phyloP scores from a whole-genome alignment of 2,797 vertebrate species.

The Philypnodon macrostomus region DNA sequence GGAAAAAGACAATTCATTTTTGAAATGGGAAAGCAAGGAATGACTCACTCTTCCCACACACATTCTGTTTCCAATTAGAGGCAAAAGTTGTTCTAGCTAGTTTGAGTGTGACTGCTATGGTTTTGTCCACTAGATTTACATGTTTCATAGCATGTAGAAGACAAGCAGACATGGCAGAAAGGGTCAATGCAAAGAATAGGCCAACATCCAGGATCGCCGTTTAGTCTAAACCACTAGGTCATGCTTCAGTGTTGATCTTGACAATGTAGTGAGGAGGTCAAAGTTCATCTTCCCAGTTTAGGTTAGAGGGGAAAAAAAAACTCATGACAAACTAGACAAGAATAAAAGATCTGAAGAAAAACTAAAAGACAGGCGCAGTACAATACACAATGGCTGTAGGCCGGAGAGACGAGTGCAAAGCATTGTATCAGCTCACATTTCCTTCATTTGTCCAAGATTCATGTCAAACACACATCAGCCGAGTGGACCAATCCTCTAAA shows the following conservation, averaged over 20 bases:
- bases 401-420: not conserved
- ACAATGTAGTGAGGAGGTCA: conserved; percentile 56
- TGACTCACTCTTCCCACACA: conserved; percentile 46
- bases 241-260: conserved; percentile 61
- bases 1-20: conserved; percentile 37
- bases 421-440: conserved; percentile 11
- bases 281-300: conserved; percentile 60
- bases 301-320: conserved; percentile 36
- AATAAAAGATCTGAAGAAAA: not conserved
- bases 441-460: conserved; percentile 11
- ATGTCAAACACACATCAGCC: conserved; percentile 33
- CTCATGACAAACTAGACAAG: conserved; percentile 26
- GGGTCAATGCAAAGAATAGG: not conserved
- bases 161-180: not conserved
- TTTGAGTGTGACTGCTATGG: conserved; percentile 54
- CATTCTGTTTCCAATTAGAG: conserved; percentile 75
- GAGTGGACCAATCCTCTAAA: conserved; percentile 42
- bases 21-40: conserved; percentile 33
- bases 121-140: conserved; percentile 14
- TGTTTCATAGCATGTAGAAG: not conserved
- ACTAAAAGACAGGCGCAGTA: not conserved
- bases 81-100: conserved; percentile 35
- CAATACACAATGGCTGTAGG: not conserved
- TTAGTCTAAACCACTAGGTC: conserved; percentile 43
- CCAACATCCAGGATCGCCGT: conserved; percentile 2